Evolutionary conservation across 1,140 invertebrate species (phyloP).

Genomic region (Drosophila tristis): DNA sequence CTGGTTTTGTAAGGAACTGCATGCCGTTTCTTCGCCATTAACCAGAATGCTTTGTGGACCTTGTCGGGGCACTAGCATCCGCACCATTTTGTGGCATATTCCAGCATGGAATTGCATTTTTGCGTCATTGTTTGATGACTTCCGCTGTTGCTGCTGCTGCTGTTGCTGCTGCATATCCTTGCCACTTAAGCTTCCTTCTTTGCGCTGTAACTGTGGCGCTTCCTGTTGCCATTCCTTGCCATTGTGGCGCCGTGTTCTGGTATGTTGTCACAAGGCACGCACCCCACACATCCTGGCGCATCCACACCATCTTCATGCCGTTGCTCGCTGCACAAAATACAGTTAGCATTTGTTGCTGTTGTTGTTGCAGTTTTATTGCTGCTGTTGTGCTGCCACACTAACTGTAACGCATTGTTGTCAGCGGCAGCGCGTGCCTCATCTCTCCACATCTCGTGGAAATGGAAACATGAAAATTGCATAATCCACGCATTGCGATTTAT

Average conservation of each 20-base stretch:
- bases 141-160: constrained; percentile 57
- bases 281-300: background rate
- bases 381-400: constrained; percentile 29
- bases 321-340: constrained; percentile 31
- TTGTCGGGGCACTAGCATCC: background rate
- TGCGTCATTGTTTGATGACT: constrained; percentile 76
- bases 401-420: constrained; percentile 77
- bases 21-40: constrained; percentile 45
- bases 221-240: constrained; percentile 57
- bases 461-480: constrained; percentile 82
- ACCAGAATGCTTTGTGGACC: constrained; percentile 21
- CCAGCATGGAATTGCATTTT: constrained; percentile 46
- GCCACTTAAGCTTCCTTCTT: constrained; percentile 64
- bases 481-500: constrained; percentile 83
- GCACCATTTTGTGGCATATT: constrained; percentile 43
- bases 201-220: constrained; percentile 51
- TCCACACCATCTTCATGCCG: background rate
- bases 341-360: constrained; percentile 52
- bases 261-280: constrained; percentile 27
- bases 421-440: constrained; percentile 50
- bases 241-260: constrained; percentile 33
- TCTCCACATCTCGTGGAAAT: constrained; percentile 49
- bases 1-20: constrained; percentile 29
- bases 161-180: constrained; percentile 55
- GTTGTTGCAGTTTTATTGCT: constrained; percentile 43